Conservation (phyloP, 2,797 vertebrate species). For the Crocidura indochinensis region DNA sequence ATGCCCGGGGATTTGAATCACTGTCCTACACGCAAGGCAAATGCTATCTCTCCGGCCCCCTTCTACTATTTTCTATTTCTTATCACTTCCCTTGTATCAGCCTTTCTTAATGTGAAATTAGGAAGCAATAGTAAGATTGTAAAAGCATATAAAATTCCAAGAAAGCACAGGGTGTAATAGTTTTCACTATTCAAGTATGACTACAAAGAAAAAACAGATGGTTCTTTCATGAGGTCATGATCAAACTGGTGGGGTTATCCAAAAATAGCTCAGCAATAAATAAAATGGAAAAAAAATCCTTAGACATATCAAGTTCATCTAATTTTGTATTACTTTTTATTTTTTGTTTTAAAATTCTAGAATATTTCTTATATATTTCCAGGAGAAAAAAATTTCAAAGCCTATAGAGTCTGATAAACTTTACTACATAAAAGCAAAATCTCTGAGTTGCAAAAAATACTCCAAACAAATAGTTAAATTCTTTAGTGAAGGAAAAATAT, state of each 20-base stretch:
- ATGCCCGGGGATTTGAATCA: no score
- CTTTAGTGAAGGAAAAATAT: not conserved
- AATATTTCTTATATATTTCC: not conserved
- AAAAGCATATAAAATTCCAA: conserved; percentile 52
- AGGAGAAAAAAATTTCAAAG: not conserved
- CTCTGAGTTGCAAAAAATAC: not conserved
- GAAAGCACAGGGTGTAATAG: conserved; percentile 23
- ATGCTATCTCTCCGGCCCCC: no score
- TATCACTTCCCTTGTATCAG: not conserved
- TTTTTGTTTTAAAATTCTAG: conserved; percentile 3
- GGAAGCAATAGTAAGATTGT: not conserved
- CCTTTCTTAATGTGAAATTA: conserved; percentile 21
- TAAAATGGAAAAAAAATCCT: conserved; percentile 52
- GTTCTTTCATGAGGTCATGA: conserved; percentile 55
- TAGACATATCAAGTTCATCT: not conserved
- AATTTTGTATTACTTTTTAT: conserved; percentile 39
- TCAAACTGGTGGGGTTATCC: conserved; percentile 27
- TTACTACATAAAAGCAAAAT: not conserved
- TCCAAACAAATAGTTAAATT: not conserved
- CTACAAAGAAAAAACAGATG: conserved; percentile 41
- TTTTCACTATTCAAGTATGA: conserved; percentile 46
- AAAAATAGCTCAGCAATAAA: conserved; percentile 39
- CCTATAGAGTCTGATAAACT: not conserved
- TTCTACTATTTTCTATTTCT: not conserved
- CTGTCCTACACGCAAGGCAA: no score